phyloP scores from a whole-genome alignment of 2,888 invertebrate species.

The Diarsia brunnea region DNA sequence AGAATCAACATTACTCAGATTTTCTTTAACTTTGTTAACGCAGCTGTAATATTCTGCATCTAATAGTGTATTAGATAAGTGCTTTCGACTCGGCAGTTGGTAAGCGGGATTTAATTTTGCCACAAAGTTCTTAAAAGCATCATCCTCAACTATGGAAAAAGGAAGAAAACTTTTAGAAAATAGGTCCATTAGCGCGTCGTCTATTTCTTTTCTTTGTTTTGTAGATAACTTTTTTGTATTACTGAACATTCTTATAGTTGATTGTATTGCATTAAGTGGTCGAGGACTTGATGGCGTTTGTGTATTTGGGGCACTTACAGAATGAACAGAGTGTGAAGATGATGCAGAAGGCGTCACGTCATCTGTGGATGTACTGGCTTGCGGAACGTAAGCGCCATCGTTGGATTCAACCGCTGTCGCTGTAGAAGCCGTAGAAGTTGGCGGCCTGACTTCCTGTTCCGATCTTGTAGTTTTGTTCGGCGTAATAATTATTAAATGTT shows the following conservation, averaged over 20 bases:
- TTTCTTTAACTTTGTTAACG: slow-evolving; percentile 7
- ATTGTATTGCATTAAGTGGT: neutral
- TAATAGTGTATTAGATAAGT: slow-evolving; percentile 6
- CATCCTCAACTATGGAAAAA: slow-evolving; percentile 1
- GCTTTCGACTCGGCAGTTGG: slow-evolving; percentile 9
- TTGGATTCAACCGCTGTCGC: slow-evolving; percentile 7
- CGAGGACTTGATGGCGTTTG: neutral
- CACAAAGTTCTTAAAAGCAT: neutral
- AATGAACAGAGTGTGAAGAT: no score
- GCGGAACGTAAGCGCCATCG: neutral
- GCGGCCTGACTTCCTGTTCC: slow-evolving; percentile 4
- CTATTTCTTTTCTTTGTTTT: slow-evolving; percentile 13
- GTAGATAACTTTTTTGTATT: slow-evolving; percentile 10
- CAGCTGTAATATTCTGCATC: slow-evolving; percentile 4
- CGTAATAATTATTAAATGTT: neutral
- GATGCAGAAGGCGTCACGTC: neutral
- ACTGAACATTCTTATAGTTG: slow-evolving; percentile 7
- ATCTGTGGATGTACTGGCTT: neutral
- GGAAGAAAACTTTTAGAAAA: slow-evolving; percentile 15
- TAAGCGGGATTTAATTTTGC: slow-evolving; percentile 7
- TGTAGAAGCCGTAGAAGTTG: neutral
- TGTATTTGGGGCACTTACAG: neutral
- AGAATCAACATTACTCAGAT: slow-evolving; percentile 1
- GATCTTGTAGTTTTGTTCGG: slow-evolving; percentile 2
- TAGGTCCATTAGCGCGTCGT: neutral